phyloP scores from a whole-genome alignment of 2,113 vertebrate genomes.

The Cephalopholis sonnerati region DNA sequence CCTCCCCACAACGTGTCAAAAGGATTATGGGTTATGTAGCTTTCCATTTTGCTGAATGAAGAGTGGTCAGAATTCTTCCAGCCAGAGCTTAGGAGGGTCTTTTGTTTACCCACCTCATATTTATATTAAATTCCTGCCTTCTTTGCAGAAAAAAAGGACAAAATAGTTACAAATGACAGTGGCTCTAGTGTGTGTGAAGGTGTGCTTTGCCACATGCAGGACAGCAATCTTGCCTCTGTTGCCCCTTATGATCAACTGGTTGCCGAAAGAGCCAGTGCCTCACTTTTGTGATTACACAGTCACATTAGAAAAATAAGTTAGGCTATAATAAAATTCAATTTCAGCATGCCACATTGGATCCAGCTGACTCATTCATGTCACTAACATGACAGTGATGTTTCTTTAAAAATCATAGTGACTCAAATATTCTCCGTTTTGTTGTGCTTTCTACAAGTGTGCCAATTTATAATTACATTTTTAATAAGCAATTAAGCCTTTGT shows the following conservation, averaged over 20 bases:
- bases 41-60: no score
- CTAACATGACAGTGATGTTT: neutral
- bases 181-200: neutral
- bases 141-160: neutral
- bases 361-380: neutral
- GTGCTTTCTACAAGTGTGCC: neutral
- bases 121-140: neutral
- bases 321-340: neutral
- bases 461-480: neutral
- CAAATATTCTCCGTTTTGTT: neutral
- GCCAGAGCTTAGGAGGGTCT: no score
- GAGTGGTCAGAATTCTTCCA: neutral
- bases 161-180: neutral
- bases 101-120: neutral
- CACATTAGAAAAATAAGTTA: neutral
- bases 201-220: no score
- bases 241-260: neutral
- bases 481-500: neutral
- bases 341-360: neutral
- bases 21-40: no score
- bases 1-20: no score
- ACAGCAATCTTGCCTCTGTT: neutral
- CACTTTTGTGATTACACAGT: neutral
- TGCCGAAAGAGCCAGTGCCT: neutral
- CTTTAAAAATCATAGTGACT: neutral